phyloP scores from a whole-genome alignment of 2,888 invertebrate genomes.

The Latrodectus elegans region DNA sequence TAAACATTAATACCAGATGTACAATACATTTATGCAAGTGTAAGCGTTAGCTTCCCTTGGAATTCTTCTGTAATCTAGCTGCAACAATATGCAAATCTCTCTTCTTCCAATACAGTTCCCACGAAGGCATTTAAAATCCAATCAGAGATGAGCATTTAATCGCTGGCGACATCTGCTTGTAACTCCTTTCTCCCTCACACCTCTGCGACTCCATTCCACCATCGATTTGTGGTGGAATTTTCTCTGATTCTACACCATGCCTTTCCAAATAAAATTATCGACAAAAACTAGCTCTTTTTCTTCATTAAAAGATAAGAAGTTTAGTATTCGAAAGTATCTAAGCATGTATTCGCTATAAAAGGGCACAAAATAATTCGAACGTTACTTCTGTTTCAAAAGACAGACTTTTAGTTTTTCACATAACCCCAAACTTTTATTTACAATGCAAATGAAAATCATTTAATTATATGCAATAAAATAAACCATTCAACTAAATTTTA shows the following conservation, averaged over 20 bases:
- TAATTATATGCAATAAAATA: no score
- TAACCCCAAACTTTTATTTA: no score
- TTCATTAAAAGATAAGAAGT: no score
- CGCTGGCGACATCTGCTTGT: conserved; percentile 24
- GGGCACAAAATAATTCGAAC: no score
- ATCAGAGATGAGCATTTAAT: conserved; percentile 45
- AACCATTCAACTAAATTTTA: no score
- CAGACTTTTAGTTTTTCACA: no score
- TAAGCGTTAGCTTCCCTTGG: neutral
- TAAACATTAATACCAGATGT: conserved; percentile 13
- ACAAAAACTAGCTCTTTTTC: no score
- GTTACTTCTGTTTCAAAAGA: no score
- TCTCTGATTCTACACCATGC: neutral
- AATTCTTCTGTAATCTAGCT: neutral
- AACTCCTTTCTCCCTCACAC: neutral
- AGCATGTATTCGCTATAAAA: no score
- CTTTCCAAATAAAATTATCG: no score
- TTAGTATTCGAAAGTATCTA: no score
- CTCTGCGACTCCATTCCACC: neutral
- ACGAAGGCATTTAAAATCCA: conserved; percentile 36
- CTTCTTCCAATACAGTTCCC: conserved; percentile 3
- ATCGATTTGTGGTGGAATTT: neutral
- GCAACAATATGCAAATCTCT: conserved; percentile 26
- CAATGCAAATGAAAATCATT: no score
- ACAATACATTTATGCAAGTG: conserved; percentile 6